A percentile compares a stretch with the other conserved stretches of the same genome.
phyloP scores from a whole-genome alignment of 2,113 vertebrate species.

The Rana temporaria region DNA sequence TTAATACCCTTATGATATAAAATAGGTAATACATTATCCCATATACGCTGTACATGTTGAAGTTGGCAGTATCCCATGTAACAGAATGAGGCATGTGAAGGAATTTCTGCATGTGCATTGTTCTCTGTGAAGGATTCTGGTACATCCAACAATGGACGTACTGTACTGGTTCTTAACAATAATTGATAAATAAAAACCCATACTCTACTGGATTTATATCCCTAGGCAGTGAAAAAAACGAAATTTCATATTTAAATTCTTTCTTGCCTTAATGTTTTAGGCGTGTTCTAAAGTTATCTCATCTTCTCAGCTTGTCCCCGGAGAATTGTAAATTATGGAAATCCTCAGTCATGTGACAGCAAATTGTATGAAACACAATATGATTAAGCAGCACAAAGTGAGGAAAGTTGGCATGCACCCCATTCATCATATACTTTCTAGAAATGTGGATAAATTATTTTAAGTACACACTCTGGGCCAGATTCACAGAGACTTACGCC shows the following conservation, averaged over 20 bases:
- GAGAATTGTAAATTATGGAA: constrained; percentile 34
- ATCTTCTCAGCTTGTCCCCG: constrained; percentile 32
- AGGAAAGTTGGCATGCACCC: neutral
- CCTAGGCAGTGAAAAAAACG: constrained; percentile 14
- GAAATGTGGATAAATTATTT: neutral
- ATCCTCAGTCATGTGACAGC: constrained; percentile 31
- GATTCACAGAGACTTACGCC: no score
- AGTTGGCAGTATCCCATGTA: no score
- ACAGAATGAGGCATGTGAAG: neutral
- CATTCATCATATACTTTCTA: constrained; percentile 13
- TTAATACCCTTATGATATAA: no score
- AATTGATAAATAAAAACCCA: neutral
- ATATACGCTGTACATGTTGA: no score
- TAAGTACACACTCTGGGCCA: no score
- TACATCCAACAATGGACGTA: neutral
- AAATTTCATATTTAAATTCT: constrained; percentile 17
- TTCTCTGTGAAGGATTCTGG: neutral
- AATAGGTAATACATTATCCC: no score
- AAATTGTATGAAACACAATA: constrained; percentile 5
- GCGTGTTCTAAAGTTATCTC: constrained; percentile 30
- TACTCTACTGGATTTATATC: constrained; percentile 2
- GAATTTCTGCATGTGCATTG: neutral
- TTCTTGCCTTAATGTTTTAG: neutral
- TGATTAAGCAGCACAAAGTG: constrained; percentile 8
- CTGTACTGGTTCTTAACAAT: constrained; percentile 17